Base-by-base conservation (phyloP, 2,113 vertebrate genomes). In the Micronycteris hirsuta region DNA sequence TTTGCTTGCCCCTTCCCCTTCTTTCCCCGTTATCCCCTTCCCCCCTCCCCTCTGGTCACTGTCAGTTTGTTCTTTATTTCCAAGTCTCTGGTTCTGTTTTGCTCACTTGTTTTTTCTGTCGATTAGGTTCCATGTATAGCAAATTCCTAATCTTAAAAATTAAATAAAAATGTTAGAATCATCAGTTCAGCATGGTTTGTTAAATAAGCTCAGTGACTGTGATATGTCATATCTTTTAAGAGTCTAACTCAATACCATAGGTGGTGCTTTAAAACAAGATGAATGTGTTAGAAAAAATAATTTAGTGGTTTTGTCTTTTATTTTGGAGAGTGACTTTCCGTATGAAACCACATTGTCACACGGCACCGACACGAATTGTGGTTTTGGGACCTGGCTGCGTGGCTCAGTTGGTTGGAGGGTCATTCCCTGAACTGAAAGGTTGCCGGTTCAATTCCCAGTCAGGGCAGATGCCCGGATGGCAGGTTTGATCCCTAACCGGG, bases 231-330 rank as follows among this genome's bases (percentile, higher is more conserved):
- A 84, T 52, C 73, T 88, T 73, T 70, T 31, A 96, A 70, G 45
- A 89, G 93, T 97, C 98, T 97, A 97, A 96, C 73, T 97, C 89
- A 97, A 74, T 95, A 92, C 82, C 67, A 26, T 38, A 58, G 84
- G 58, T 93, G 86, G 65, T 97, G 97, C 97, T 96, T 98, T 89
- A 97, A 85, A 67, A 82, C 28, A 94, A 97, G 97, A 97, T 54
- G 49, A 65, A 14, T 22, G 13, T 24, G 33, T 83, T 81, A n/a
- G 71, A 67, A 71, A 96, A 85, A 63, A 17, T 14, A 41, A 78
- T 49, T 38, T 17, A 16, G n/a, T 86, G 56, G 20, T 95, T 76
- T 77, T 86, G 15, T 36, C 17, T 47, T 67, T 85, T 89, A n/a
- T 54, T 76, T 31, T 54, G 24, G 74, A 54, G 54, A 65, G 5